phyloP scores from a whole-genome alignment of 1,140 invertebrate genomes.

The Penaeus vannamei region DNA sequence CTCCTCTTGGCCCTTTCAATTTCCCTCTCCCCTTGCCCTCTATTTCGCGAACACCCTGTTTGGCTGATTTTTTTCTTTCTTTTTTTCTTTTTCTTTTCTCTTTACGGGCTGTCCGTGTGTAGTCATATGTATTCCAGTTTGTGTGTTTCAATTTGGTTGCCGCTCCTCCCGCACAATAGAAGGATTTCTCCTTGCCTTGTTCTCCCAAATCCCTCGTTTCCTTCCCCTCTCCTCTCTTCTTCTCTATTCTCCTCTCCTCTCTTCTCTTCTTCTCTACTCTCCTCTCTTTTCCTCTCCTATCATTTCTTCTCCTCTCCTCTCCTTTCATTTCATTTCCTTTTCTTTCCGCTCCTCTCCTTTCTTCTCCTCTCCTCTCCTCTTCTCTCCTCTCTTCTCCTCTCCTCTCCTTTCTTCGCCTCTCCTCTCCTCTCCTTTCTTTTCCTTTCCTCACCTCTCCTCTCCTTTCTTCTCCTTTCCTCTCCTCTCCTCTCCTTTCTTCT shows the following conservation, averaged over 20 bases:
- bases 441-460: not conserved
- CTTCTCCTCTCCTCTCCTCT: too few species aligned
- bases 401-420: not conserved
- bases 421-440: not conserved
- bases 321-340: not conserved
- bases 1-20: too few species aligned
- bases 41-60: too few species aligned
- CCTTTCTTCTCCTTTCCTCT: not conserved
- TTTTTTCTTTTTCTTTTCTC: too few species aligned
- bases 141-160: too few species aligned
- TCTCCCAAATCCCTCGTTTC: constrained; percentile 5
- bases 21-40: too few species aligned
- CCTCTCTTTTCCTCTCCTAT: not conserved
- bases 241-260: not conserved
- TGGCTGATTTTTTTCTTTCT: too few species aligned
- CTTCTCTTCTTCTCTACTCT: not conserved
- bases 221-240: not conserved
- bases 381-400: not conserved
- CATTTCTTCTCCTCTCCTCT: not conserved
- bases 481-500: not conserved
- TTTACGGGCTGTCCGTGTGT: too few species aligned
- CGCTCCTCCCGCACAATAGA: too few species aligned
- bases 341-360: not conserved
- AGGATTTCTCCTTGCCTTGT: not conserved
- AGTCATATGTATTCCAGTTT: too few species aligned